phyloP scores from a whole-genome alignment of 2,113 vertebrate species.

The Microtus ochrogaster region DNA sequence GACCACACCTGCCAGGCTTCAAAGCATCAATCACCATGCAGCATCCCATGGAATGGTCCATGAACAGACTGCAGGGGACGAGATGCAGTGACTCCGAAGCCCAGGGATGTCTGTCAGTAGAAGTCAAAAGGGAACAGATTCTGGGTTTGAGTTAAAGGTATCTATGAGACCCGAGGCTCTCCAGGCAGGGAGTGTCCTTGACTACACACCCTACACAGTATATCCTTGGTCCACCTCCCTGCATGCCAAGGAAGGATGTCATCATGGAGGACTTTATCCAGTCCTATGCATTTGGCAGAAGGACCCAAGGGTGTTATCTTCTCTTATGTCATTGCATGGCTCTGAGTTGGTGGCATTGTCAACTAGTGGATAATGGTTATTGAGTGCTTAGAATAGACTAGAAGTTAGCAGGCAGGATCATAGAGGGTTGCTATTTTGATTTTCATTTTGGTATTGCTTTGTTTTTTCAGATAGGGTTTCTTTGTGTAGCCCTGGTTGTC shows the following conservation, averaged over 20 bases:
- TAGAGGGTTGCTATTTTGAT: not conserved
- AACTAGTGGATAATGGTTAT: not conserved
- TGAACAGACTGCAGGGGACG: not conserved
- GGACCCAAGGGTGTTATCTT: not conserved
- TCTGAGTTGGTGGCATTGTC: fast-evolving
- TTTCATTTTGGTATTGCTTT: not conserved
- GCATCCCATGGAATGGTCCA: not conserved
- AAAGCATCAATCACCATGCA: not conserved
- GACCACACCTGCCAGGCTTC: not conserved
- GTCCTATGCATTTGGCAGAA: not conserved
- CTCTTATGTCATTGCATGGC: not conserved
- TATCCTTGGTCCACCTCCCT: not conserved
- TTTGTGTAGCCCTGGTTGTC: not conserved
- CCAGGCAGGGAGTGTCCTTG: fast-evolving
- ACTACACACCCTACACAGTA: not conserved
- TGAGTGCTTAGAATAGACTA: not conserved
- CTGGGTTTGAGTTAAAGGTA: not conserved
- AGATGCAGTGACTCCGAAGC: not conserved
- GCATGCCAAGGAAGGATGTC: not conserved
- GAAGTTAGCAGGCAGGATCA: not conserved
- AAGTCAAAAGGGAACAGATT: not conserved
- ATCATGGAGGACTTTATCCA: fast-evolving
- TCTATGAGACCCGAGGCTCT: not conserved
- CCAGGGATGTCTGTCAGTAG: not conserved
- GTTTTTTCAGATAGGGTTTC: not conserved